phyloP scores from a whole-genome alignment of 2,888 invertebrate species.

The Stenichneumon culpator region DNA sequence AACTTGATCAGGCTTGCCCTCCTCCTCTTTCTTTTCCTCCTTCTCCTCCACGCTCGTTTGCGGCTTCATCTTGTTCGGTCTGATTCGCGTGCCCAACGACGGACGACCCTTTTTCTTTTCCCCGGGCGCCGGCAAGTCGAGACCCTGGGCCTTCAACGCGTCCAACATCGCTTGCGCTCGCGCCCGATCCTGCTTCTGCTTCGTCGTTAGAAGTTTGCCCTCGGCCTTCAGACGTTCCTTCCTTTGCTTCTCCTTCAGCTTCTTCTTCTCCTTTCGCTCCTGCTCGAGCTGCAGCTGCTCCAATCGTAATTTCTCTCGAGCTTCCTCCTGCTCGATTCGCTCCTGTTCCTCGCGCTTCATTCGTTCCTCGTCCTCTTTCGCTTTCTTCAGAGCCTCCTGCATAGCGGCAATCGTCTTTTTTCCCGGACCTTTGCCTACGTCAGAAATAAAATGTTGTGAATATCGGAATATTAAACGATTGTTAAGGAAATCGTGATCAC shows the following conservation, averaged over 20 bases:
- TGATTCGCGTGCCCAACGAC: slow-evolving; percentile 90
- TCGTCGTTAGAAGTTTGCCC: slow-evolving; percentile 96
- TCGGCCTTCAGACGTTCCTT: slow-evolving; percentile 98
- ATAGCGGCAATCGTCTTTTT: slow-evolving; percentile 95
- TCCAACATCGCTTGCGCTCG: slow-evolving; percentile 96
- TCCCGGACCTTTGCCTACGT: slow-evolving; percentile 89
- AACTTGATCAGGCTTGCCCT: slow-evolving; percentile 77
- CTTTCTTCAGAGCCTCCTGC: slow-evolving; percentile 95
- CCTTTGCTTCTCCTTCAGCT: slow-evolving; percentile 96
- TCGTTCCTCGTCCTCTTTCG: slow-evolving; percentile 96
- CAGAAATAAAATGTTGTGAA: slow-evolving; percentile 12
- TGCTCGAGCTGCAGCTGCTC: slow-evolving; percentile 93
- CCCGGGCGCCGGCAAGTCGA: slow-evolving; percentile 92
- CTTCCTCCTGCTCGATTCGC: slow-evolving; percentile 90
- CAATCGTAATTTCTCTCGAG: slow-evolving; percentile 90
- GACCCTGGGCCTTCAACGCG: slow-evolving; percentile 94
- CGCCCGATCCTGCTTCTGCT: slow-evolving; percentile 96
- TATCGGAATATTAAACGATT: slow-evolving; percentile 22
- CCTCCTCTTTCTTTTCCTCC: slow-evolving; percentile 85
- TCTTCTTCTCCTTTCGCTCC: slow-evolving; percentile 94
- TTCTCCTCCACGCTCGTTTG: slow-evolving; percentile 88
- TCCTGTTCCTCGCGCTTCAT: slow-evolving; percentile 92
- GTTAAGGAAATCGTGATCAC: not conserved
- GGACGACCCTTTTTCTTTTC: slow-evolving; percentile 86
- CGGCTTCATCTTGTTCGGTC: slow-evolving; percentile 90